A percentile compares a stretch with the other conserved stretches of the same genome.
Evolutionary conservation across 2,113 vertebrate genomes (phyloP).

Genomic region (Apodemus sylvaticus): DNA sequence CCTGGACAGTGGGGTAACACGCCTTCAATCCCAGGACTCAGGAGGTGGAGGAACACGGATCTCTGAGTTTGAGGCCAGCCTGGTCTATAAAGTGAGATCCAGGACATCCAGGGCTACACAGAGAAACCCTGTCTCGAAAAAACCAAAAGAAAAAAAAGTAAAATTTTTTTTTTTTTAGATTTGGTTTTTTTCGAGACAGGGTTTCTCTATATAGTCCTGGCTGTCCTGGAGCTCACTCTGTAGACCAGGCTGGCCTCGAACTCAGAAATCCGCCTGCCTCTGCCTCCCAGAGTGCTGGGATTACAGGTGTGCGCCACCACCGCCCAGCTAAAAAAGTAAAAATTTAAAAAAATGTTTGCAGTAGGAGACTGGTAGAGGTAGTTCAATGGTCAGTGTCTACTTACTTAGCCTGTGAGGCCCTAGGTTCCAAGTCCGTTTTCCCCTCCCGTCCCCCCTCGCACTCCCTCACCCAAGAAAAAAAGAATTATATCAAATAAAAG

Average conservation of each 20-base stretch:
- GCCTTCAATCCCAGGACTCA: background rate
- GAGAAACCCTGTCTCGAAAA: background rate
- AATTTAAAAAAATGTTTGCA: background rate
- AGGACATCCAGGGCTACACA: background rate
- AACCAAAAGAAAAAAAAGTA: no score
- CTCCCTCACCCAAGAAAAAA: background rate
- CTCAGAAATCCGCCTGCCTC: no score
- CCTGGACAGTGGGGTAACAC: rapidly evolving
- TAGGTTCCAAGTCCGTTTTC: background rate
- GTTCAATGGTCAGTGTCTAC: background rate
- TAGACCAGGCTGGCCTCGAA: no score
- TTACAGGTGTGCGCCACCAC: no score
- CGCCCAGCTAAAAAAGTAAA: no score
- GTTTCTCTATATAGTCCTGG: no score
- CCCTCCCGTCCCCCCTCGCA: background rate
- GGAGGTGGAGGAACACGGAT: background rate
- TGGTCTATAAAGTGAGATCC: background rate
- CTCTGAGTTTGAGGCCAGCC: background rate
- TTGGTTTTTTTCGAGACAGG: no score
- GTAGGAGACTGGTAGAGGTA: background rate
- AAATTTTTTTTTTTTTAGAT: no score
- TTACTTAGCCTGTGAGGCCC: no score
- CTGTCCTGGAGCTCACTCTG: no score
- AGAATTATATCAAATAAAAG: no score
- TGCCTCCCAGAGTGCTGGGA: no score